These are phyloP conservation scores for Acrobasis repandana DNA, from an alignment of 2,888 invertebrate species.

Conservation along the genomic window DNA sequence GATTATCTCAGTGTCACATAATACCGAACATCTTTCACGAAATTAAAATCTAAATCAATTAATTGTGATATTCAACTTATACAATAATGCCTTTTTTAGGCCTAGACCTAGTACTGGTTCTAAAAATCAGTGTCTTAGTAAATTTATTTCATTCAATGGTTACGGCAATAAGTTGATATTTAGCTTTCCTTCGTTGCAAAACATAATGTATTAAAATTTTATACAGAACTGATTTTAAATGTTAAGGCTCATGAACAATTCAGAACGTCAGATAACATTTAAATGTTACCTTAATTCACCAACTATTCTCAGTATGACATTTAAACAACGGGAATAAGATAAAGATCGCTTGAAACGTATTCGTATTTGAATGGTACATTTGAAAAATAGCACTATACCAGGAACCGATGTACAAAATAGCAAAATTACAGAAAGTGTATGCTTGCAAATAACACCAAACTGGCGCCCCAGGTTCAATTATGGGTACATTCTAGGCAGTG, in stretches of 20 bases:
- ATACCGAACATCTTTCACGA: too few species aligned
- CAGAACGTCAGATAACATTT: slow-evolving; percentile 6
- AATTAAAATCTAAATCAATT: too few species aligned
- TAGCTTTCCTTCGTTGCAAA: background rate
- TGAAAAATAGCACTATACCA: slow-evolving; percentile 6
- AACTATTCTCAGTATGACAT: slow-evolving; percentile 7
- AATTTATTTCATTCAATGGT: too few species aligned
- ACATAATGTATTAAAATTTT: background rate
- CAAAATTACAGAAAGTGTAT: background rate
- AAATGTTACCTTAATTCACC: slow-evolving; percentile 15
- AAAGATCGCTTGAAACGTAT: slow-evolving; percentile 9
- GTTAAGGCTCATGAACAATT: background rate
- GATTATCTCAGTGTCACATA: too few species aligned
- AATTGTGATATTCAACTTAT: too few species aligned
- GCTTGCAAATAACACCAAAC: too few species aligned
- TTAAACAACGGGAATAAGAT: slow-evolving; percentile 12
- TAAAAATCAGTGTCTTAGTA: too few species aligned
- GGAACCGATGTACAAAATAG: background rate
- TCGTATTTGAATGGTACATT: slow-evolving; percentile 13
- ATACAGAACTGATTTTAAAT: background rate
- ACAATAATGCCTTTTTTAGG: too few species aligned
- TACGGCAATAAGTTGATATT: too few species aligned
- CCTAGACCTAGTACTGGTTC: too few species aligned
- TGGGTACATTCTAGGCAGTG: too few species aligned
- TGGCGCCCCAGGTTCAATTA: too few species aligned